Evolutionary conservation across 2,888 invertebrate genomes (phyloP).

Genomic region (Lepidonotus clava): DNA sequence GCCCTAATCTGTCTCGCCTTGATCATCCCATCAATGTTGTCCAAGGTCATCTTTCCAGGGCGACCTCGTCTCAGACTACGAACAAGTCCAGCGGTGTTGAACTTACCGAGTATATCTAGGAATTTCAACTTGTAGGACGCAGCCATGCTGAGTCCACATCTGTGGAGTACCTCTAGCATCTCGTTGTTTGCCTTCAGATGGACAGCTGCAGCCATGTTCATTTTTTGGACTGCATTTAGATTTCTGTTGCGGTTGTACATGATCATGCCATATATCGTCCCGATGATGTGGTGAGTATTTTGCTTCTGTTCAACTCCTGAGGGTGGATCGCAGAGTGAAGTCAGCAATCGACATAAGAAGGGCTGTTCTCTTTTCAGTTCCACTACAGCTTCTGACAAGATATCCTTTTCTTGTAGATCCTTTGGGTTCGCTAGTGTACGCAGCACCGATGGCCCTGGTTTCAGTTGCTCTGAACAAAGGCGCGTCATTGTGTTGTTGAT

Average conservation of each 20-base stretch:
- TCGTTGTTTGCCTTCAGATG: not conserved
- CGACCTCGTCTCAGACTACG: not conserved
- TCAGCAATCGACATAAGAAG: not conserved
- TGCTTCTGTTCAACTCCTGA: not conserved
- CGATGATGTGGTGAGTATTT: not conserved
- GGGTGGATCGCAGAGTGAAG: not conserved
- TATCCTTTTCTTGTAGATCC: too few species aligned
- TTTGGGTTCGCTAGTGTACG: too few species aligned
- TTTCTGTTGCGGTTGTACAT: not conserved
- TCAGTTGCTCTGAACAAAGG: too few species aligned
- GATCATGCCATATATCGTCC: not conserved
- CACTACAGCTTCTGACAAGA: not conserved
- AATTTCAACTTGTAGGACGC: not conserved
- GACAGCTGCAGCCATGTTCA: not conserved
- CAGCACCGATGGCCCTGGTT: too few species aligned
- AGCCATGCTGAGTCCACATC: not conserved
- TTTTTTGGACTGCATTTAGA: not conserved
- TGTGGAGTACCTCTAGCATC: not conserved
- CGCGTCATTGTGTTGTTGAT: too few species aligned
- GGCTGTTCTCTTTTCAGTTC: not conserved
- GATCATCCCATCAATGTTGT: constrained; percentile 20
- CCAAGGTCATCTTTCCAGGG: not conserved
- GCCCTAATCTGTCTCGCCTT: not conserved
- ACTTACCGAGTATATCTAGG: not conserved
- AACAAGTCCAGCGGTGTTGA: not conserved